Conservation (phyloP, 2,888 invertebrate species). For the Rhagonycha lutea region DNA sequence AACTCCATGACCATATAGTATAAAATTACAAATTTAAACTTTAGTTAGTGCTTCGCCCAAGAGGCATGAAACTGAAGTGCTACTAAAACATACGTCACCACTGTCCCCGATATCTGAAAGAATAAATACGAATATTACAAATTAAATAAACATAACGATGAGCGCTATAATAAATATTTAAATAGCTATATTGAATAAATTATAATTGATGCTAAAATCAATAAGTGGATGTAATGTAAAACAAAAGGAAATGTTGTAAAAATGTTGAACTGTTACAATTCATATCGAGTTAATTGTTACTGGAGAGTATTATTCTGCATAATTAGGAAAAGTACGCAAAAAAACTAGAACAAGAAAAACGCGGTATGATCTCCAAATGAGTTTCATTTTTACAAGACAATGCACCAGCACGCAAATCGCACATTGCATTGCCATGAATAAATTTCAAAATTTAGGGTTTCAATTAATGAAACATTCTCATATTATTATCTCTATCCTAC, state of each 20-base stretch:
- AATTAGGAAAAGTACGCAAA: too few relatives aligned
- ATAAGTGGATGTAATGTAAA: neutral
- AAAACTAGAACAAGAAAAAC: too few relatives aligned
- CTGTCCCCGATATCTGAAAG: conserved; percentile 34
- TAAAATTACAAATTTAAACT: neutral
- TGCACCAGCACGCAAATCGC: too few relatives aligned
- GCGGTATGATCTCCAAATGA: too few relatives aligned
- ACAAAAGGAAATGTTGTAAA: neutral
- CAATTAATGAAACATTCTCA: too few relatives aligned
- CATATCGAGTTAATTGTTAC: too few relatives aligned
- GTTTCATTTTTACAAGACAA: too few relatives aligned
- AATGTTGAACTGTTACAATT: too few relatives aligned
- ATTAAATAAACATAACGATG: neutral
- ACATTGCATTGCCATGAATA: too few relatives aligned
- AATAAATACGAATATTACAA: neutral
- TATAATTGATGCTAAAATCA: neutral
- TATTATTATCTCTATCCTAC: too few relatives aligned
- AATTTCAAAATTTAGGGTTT: too few relatives aligned
- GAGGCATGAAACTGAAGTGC: conserved; percentile 35
- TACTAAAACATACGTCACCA: conserved; percentile 35
- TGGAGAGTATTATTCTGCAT: too few relatives aligned
- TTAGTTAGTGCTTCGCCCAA: conserved; percentile 26
- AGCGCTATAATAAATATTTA: neutral
- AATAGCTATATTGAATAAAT: neutral
- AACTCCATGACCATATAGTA: conserved; percentile 10